Evolutionary conservation across 2,113 vertebrate species (phyloP), one percentile per base, ranked within the genome.

Genomic region (Mus pahari): DNA sequence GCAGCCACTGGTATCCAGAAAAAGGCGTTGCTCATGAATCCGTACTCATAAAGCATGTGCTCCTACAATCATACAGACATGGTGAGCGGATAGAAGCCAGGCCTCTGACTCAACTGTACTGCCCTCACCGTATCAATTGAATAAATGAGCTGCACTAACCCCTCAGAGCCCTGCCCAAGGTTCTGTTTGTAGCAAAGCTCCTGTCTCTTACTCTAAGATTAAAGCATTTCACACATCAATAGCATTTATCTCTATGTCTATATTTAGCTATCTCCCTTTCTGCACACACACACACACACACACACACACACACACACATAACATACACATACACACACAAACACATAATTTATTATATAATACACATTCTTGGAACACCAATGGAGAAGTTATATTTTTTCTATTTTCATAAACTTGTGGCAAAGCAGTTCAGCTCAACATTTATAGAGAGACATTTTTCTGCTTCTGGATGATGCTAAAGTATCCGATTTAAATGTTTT

Each of bases 1-100:
- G 96, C 75, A 1, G 98, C 98, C 7, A 98, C 96, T 0, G 92
- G 90, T 4, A 97, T 45, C 97, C 97, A 96, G 92, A 96, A 78
- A 53, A 84, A n/a, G 9, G 75, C 1, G 0, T 24, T 84, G 62
- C 42, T 55, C 48, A 81, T 22, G 87, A 28, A 31, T 1, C 2
- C 48, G 5, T 48, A 19, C 9, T 88, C 78, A 1, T 92, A 48
- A 14, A 28, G 7, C 12, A 1, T 0, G 24, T 66, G 1, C 8
- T 95, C 84, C 97, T 97, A 50, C 90, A 97, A 96, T 26, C 14
- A 74, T 0, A 11, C 33, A 91, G 55, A 89, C 48, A 71, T 0
- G 13, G 17, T 91, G 55, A 96, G 62, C 45, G 42, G 68, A 33
- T 8, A 19, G 50, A 10, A 12, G 26, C 0, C 19, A 31, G 26